Percentiles rank a stretch among this genome's conserved stretches.
These are phyloP conservation scores for Myotis brandtii DNA, from an alignment of 2,113 vertebrate genomes.

Conservation along the genomic window DNA sequence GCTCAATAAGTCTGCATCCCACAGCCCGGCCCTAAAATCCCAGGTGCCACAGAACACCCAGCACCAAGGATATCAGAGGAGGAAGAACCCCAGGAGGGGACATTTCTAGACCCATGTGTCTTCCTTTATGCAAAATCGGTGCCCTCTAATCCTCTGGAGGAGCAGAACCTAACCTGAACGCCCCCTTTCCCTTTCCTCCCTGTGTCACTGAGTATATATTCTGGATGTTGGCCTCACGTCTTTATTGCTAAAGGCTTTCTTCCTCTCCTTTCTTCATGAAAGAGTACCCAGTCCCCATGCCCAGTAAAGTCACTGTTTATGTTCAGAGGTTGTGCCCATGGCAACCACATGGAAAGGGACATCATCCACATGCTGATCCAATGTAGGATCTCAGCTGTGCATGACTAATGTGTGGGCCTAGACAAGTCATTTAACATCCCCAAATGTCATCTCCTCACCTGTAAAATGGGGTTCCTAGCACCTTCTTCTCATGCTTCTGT, in stretches of 20 bases:
- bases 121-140: background rate
- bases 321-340: background rate
- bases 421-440: background rate
- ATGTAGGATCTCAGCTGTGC: background rate
- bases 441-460: background rate
- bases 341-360: background rate
- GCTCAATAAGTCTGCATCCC: background rate
- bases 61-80: background rate
- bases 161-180: background rate
- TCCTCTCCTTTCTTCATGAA: background rate
- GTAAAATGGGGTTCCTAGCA: background rate
- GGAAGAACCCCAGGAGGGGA: background rate
- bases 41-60: background rate
- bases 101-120: background rate
- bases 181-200: background rate
- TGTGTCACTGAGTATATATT: background rate
- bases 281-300: background rate
- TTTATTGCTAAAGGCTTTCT: fast-evolving
- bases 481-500: background rate
- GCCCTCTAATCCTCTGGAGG: no score
- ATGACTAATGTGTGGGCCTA: background rate
- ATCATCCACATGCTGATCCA: no score
- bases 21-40: background rate
- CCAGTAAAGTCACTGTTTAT: background rate
- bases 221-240: background rate